Conservation (phyloP, 2,113 vertebrate genomes). For the Propithecus coquereli region DNA sequence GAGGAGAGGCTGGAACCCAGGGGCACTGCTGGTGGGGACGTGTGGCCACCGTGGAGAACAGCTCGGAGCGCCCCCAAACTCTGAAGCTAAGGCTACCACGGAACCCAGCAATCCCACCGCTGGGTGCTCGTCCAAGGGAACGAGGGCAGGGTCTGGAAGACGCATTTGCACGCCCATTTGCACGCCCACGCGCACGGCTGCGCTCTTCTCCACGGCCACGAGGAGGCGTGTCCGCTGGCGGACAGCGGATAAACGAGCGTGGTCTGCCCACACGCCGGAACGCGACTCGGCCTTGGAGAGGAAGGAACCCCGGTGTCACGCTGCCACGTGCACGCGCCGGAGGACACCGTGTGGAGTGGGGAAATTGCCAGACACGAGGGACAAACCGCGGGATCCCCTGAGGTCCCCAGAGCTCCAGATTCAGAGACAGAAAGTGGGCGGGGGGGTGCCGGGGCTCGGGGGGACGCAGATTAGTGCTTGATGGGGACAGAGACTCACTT, state of each 20-base stretch:
- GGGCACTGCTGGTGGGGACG: background rate
- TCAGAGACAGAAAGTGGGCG: background rate
- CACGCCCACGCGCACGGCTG: no score
- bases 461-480: background rate
- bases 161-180: no score
- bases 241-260: background rate
- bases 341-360: fast-evolving
- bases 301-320: background rate
- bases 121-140: background rate
- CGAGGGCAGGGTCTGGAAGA: background rate
- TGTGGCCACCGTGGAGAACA: background rate
- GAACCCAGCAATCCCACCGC: background rate
- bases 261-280: fast-evolving
- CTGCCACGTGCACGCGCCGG: fast-evolving
- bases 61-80: background rate
- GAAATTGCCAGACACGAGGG: background rate
- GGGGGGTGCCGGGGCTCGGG: background rate
- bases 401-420: background rate
- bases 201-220: fast-evolving
- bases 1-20: fast-evolving
- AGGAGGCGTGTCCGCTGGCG: background rate
- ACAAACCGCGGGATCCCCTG: background rate
- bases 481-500: background rate
- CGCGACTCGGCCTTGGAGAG: background rate
- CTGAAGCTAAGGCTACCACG: background rate